A percentile compares a stretch with the other conserved stretches of the same genome.
phyloP scores from a whole-genome alignment of 2,888 invertebrate genomes.

The Portevinia maculata region DNA sequence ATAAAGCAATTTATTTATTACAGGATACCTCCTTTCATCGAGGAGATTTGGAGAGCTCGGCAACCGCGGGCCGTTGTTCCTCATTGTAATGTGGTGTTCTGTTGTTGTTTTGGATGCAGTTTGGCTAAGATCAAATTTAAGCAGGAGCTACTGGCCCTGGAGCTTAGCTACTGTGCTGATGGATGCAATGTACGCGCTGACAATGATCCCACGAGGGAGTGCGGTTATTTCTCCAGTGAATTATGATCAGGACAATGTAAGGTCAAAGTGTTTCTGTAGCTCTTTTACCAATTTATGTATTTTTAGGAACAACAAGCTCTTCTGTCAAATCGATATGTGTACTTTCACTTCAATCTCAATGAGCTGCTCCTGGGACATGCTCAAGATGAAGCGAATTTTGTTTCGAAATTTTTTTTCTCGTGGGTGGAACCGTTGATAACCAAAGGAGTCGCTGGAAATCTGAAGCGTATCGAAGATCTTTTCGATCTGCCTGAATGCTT shows the following conservation, averaged over 20 bases:
- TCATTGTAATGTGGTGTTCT: conserved; percentile 88
- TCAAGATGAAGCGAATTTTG: conserved; percentile 88
- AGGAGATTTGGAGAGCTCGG: conserved; percentile 86
- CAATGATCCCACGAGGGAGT: conserved; percentile 86
- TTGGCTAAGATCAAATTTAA: conserved; percentile 87
- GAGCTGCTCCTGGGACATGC: conserved; percentile 91
- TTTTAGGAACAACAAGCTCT: conserved; percentile 86
- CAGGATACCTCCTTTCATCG: conserved; percentile 85
- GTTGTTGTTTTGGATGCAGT: conserved; percentile 87
- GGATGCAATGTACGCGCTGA: conserved; percentile 88
- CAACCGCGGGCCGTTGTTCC: conserved; percentile 88
- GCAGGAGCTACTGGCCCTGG: conserved; percentile 85
- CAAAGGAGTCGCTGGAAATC: conserved; percentile 89
- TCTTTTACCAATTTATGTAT: conserved; percentile 17
- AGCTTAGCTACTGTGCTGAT: conserved; percentile 86
- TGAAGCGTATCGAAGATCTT: conserved; percentile 90
- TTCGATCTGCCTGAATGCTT: conserved; percentile 88
- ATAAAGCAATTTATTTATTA: conserved; percentile 12
- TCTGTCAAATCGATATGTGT: conserved; percentile 85
- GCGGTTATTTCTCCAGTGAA: conserved; percentile 80
- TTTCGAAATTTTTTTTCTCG: conserved; percentile 91
- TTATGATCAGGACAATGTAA: conserved; percentile 69
- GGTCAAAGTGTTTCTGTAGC: neutral
- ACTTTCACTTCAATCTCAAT: conserved; percentile 87
- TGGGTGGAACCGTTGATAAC: conserved; percentile 94